Base-by-base conservation (phyloP, 2,113 vertebrate genomes). In the Prionailurus viverrinus region DNA sequence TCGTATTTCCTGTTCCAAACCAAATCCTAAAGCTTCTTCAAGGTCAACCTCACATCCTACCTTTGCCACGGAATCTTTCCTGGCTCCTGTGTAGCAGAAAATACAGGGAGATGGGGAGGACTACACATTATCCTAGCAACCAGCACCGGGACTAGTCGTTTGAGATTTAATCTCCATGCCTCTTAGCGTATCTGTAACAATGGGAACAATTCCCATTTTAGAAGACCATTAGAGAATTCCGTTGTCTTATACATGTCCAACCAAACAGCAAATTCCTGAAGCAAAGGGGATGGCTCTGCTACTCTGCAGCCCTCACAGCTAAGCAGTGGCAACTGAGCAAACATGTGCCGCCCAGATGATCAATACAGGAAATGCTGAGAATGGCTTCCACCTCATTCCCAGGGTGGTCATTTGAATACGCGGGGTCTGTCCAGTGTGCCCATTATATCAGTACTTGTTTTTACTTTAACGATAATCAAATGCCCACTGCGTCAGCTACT, bases 11-110 rank as follows among this genome's bases (percentile, higher is more conserved):
- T 58, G 29, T 48, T 94, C 53, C 55, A 91, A 39, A 33, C 78
- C 86, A 88, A 96, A 79, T 29, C n/a, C 85, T 65, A 53, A 31
- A 48, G 76, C 61, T 90, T 95, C 91, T 82, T 90, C 48, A 65
- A 85, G 31, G 58, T 96, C 78, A 33, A 41, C 51, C 53, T 96
- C 78, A 78, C 12, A 55, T 7, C 29, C 55, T n/a, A 5, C 87
- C 51, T 92, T 68, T 58, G 76, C 14, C 27, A 79, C 3, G 31
- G 82, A 76, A 39, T 63, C 58, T 7, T 66, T 68, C 66, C 88
- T 74, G 69, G 53, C 55, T 58, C 55, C 76, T 68, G 53, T 21
- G 10, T 21, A 51, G 41, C 4, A 80, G 81, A 92, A 85, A 92
- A 82, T 4, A 29, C 25, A 86, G 45, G 29, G 45, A 33, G 10